phyloP scores from a whole-genome alignment of 2,888 invertebrate genomes.

The Frankliniella intonsa region DNA sequence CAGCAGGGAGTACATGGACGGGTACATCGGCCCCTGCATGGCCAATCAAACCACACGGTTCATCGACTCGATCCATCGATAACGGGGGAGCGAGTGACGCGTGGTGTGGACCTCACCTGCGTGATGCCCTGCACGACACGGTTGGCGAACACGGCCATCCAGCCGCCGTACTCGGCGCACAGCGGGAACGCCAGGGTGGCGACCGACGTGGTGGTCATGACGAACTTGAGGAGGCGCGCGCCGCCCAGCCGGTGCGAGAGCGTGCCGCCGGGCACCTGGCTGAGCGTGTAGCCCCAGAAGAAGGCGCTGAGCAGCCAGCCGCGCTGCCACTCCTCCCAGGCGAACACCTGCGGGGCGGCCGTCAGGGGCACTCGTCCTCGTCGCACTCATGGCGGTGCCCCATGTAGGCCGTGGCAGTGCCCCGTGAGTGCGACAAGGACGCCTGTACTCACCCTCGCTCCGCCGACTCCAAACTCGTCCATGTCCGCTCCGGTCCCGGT shows the following conservation, averaged over 20 bases:
- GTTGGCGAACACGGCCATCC: constrained; percentile 21
- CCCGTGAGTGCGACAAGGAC: too few relatives aligned
- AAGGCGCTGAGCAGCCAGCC: constrained; percentile 47
- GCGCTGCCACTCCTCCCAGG: constrained; percentile 3
- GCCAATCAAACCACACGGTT: not conserved
- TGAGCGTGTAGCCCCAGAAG: constrained; percentile 72
- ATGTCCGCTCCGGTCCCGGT: not conserved
- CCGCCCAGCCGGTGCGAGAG: constrained; percentile 42
- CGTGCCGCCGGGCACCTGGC: constrained; percentile 61
- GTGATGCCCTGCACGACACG: not conserved
- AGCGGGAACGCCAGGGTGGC: not conserved
- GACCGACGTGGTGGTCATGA: not conserved
- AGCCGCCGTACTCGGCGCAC: constrained; percentile 1
- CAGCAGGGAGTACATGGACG: not conserved
- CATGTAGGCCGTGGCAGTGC: too few relatives aligned
- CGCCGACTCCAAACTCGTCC: not conserved
- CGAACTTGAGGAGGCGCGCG: not conserved
- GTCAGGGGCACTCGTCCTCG: too few relatives aligned
- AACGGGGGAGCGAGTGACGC: too few relatives aligned
- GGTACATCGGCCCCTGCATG: not conserved
- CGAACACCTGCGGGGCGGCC: not conserved
- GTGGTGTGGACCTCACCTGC: not conserved
- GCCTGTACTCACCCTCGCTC: not conserved
- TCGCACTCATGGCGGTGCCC: too few relatives aligned
- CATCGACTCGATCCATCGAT: not conserved